These are phyloP conservation scores for Cydia strobilella DNA, from an alignment of 1,140 invertebrate genomes.

Conservation along the genomic window DNA sequence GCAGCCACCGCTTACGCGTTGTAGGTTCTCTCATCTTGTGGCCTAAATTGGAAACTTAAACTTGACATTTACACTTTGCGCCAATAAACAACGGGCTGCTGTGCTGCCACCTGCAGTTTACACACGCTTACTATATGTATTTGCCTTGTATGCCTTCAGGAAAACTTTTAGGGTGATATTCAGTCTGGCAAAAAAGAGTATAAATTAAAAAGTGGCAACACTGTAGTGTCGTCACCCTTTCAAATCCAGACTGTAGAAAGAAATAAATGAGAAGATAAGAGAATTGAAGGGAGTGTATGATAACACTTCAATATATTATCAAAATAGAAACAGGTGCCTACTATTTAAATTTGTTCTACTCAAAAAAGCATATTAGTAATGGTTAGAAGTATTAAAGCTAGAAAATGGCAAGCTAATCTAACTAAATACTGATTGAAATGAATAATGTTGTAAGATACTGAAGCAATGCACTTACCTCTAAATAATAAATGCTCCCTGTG, in stretches of 20 bases:
- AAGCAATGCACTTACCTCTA: slow-evolving; percentile 20
- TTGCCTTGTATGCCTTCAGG: background rate
- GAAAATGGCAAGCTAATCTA: background rate
- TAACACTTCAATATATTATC: background rate
- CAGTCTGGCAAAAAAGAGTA: too few relatives aligned
- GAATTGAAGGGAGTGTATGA: background rate
- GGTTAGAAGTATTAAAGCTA: background rate
- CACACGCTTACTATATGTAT: too few relatives aligned
- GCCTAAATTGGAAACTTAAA: too few relatives aligned
- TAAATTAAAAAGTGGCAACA: too few relatives aligned
- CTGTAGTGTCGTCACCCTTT: too few relatives aligned
- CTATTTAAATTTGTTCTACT: background rate
- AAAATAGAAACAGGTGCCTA: background rate
- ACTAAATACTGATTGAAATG: slow-evolving; percentile 11
- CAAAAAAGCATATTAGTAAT: background rate
- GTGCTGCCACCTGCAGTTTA: too few relatives aligned
- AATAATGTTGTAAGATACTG: background rate
- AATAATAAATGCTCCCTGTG: background rate
- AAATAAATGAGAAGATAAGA: background rate
- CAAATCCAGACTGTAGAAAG: too few relatives aligned
- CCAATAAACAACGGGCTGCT: too few relatives aligned
- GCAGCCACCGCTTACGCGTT: too few relatives aligned
- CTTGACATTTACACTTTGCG: too few relatives aligned
- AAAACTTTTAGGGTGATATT: background rate
- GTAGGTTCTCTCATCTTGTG: too few relatives aligned